phyloP scores from a whole-genome alignment of 1,140 invertebrate species.

The Acromyrmex echinatior region DNA sequence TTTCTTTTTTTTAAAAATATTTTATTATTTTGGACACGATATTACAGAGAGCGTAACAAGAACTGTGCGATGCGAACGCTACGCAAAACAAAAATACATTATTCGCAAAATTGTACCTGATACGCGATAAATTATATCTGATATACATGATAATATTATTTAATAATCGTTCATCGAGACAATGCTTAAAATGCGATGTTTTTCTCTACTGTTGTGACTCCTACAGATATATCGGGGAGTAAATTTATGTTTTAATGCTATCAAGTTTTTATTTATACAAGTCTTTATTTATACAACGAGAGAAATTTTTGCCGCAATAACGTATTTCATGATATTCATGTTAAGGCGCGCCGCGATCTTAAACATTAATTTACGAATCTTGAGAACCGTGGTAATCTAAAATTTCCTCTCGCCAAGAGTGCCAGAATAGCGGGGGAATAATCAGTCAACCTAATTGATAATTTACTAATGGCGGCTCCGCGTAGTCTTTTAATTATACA shows the following conservation, averaged over 20 bases:
- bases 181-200: not conserved
- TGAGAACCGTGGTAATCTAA: not conserved
- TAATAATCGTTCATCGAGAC: slow-evolving; percentile 20
- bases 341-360: slow-evolving; percentile 5
- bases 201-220: not conserved
- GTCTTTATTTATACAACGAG: not conserved
- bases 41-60: not conserved
- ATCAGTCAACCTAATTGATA: slow-evolving; percentile 71
- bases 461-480: slow-evolving; percentile 69
- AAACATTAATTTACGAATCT: slow-evolving; percentile 18
- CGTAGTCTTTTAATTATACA: slow-evolving; percentile 65
- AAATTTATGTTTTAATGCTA: not conserved
- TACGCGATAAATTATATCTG: slow-evolving; percentile 9
- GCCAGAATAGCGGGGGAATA: slow-evolving; percentile 47
- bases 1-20: not conserved
- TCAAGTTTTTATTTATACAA: not conserved
- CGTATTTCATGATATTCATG: not conserved
- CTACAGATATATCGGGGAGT: not conserved
- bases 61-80: not conserved
- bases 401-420: slow-evolving; percentile 23
- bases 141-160: slow-evolving; percentile 9
- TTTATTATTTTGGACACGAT: slow-evolving; percentile 7
- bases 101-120: slow-evolving; percentile 5
- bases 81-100: not conserved
- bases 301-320: slow-evolving; percentile 17